These are phyloP conservation scores for Callipepla squamata DNA, from an alignment of 2,113 vertebrate genomes.

Conservation along the genomic window DNA sequence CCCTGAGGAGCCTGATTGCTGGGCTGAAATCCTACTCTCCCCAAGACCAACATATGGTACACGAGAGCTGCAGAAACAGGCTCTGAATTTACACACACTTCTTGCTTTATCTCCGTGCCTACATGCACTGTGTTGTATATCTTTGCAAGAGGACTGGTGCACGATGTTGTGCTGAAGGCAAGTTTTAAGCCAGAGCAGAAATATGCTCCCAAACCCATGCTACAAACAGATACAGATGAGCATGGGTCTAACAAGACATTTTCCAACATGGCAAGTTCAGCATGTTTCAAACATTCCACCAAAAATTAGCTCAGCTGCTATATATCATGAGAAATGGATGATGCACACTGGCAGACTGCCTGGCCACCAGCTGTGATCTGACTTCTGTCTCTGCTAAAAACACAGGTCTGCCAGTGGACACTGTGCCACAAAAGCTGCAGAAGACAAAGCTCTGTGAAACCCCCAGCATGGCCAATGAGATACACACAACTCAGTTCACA, in stretches of 20 bases:
- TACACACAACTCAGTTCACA: rapidly evolving
- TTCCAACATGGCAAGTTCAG: neutral
- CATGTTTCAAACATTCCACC: neutral
- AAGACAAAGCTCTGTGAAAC: neutral
- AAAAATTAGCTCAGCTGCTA: constrained; percentile 30
- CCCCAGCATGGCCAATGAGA: rapidly evolving
- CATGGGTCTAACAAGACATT: neutral
- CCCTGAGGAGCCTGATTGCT: neutral
- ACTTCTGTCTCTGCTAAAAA: constrained; percentile 60
- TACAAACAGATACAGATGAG: neutral
- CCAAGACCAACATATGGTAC: neutral
- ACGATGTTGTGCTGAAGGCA: neutral
- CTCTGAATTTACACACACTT: neutral
- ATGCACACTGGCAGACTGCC: constrained; percentile 61
- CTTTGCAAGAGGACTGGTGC: neutral
- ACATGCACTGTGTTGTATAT: neutral
- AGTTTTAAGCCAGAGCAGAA: constrained; percentile 16
- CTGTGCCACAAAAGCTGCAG: neutral
- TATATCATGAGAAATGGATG: constrained; percentile 32
- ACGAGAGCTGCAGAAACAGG: neutral
- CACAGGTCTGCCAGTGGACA: constrained; percentile 48
- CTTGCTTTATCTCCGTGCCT: neutral
- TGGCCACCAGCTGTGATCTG: constrained; percentile 65
- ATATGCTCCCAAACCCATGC: neutral
- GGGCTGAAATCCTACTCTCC: neutral